These are phyloP conservation scores for Acronicta aceris DNA, from an alignment of 2,888 invertebrate genomes.

Conservation along the genomic window DNA sequence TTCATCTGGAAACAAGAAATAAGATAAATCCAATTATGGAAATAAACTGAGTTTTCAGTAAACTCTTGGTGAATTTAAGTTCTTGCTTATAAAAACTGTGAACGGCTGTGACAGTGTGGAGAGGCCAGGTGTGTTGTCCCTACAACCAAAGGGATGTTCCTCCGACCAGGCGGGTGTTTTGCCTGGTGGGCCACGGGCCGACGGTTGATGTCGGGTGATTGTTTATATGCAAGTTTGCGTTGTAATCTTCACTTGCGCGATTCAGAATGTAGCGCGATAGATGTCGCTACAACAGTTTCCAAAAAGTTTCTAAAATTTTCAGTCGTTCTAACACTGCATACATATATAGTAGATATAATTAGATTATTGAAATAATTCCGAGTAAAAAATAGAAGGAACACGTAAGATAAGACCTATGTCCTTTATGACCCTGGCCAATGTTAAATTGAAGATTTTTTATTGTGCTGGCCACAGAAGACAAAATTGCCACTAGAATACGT, in stretches of 20 bases:
- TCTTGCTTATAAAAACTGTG: not conserved
- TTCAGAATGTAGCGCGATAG: no score
- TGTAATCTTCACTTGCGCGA: no score
- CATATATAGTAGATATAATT: no score
- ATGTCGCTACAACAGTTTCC: no score
- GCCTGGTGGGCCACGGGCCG: no score
- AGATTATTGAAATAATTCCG: not conserved
- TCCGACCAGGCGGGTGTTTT: no score
- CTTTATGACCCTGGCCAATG: not conserved
- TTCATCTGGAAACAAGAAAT: not conserved
- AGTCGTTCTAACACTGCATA: not conserved
- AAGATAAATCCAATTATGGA: not conserved
- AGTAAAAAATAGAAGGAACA: not conserved
- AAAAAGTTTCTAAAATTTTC: not conserved
- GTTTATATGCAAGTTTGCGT: no score
- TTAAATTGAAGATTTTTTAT: not conserved
- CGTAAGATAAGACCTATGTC: not conserved
- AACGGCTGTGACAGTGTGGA: not conserved
- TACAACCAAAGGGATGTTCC: no score
- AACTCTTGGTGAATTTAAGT: not conserved
- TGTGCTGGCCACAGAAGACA: not conserved
- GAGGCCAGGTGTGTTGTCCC: no score
- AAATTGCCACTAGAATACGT: not conserved
- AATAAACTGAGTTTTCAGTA: not conserved
- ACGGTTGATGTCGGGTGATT: no score